Conservation (phyloP, 2,888 invertebrate species). For the Scrobipalpa costella region DNA sequence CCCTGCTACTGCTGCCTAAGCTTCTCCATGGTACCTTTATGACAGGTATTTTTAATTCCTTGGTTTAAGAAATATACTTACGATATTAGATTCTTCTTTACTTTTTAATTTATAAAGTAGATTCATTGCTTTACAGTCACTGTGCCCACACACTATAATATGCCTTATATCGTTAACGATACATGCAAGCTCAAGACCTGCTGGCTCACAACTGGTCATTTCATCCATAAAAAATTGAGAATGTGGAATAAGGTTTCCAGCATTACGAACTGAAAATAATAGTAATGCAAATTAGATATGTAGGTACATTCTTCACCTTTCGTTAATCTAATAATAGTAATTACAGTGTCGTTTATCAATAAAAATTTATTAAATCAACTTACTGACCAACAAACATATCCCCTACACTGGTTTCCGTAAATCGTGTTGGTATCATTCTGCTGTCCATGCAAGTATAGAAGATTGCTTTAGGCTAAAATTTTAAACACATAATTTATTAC, state of each 20-base stretch:
- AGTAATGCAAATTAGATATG: too few species aligned
- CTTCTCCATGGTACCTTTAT: too few species aligned
- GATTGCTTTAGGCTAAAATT: conserved; percentile 94
- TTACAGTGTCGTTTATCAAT: too few species aligned
- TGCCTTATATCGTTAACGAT: conserved; percentile 94
- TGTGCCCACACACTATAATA: conserved; percentile 97
- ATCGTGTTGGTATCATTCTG: conserved; percentile 97
- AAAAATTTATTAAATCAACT: neutral
- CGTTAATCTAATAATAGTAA: too few species aligned
- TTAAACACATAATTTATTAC: conserved; percentile 20
- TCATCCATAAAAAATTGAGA: conserved; percentile 93
- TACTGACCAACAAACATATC: conserved; percentile 97
- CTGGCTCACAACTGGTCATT: conserved; percentile 96
- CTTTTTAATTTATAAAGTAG: conserved; percentile 91
- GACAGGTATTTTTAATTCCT: too few species aligned
- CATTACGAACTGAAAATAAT: conserved; percentile 95
- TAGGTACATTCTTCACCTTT: too few species aligned
- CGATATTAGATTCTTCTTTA: conserved; percentile 84
- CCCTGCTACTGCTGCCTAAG: too few species aligned
- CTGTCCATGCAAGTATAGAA: conserved; percentile 99
- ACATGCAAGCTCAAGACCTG: conserved; percentile 96
- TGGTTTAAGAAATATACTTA: conserved; percentile 54
- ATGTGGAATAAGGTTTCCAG: conserved; percentile 97
- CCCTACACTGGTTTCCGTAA: conserved; percentile 97
- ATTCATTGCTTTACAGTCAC: conserved; percentile 99